Evolutionary conservation across 2,113 vertebrate genomes (phyloP).

Genomic region (Piliocolobus tephrosceles): DNA sequence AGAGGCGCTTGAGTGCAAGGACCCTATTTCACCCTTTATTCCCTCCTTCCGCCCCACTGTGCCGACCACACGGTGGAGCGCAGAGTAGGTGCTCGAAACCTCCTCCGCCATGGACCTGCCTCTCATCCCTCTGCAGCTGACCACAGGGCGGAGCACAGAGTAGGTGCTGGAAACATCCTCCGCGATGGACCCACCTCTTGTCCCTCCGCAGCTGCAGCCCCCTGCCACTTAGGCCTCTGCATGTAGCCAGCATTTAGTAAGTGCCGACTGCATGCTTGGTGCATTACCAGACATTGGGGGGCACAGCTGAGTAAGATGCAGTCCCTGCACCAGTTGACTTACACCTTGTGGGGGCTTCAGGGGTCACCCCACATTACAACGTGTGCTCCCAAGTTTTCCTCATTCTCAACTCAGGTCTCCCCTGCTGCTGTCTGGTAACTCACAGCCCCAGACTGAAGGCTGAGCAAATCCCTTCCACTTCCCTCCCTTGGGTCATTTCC

Average conservation of each 20-base stretch:
- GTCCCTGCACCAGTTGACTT: neutral
- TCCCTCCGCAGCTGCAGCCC: neutral
- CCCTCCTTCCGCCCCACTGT: neutral
- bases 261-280: neutral
- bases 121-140: neutral
- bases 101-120: too few relatives aligned
- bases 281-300: neutral
- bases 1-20: neutral
- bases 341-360: neutral
- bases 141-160: too few relatives aligned
- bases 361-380: neutral
- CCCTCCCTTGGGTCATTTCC: neutral
- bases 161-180: too few relatives aligned
- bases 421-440: too few relatives aligned
- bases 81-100: too few relatives aligned
- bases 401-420: neutral
- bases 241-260: neutral
- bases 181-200: rapidly evolving
- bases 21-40: neutral
- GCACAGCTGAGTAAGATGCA: neutral
- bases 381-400: neutral
- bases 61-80: too few relatives aligned
- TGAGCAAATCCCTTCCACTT: neutral
- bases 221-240: neutral
- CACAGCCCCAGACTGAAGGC: neutral